Percentiles rank a stretch among this genome's conserved stretches.
Conservation (phyloP, 2,797 vertebrate genomes). For the Chanos chanos region DNA sequence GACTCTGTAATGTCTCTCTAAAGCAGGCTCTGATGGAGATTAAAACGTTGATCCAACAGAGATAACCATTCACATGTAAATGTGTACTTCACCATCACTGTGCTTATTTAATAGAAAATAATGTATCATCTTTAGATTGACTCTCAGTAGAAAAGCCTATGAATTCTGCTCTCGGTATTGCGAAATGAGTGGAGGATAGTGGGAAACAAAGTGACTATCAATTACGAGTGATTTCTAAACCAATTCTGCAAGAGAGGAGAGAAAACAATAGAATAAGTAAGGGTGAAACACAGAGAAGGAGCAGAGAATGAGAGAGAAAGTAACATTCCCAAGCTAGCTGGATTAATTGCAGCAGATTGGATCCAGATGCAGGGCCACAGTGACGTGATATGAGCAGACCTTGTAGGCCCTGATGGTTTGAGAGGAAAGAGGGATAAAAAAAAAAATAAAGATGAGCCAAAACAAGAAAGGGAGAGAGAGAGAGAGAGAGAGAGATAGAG, state of each 20-base stretch:
- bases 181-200: too few species aligned
- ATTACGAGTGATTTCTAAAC: background rate
- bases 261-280: constrained; percentile 48
- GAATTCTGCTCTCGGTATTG: too few species aligned
- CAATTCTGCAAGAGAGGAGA: constrained; percentile 12
- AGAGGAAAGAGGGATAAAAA: constrained; percentile 42
- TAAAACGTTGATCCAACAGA: background rate
- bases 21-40: background rate
- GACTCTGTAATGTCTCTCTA: background rate
- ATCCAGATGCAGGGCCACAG: constrained; percentile 72
- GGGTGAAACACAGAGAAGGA: constrained; percentile 5
- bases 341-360: constrained; percentile 73
- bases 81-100: too few species aligned
- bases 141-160: too few species aligned
- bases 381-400: constrained; percentile 72
- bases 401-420: constrained; percentile 67
- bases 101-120: too few species aligned
- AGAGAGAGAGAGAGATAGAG: too few species aligned
- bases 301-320: constrained; percentile 47
- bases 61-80: background rate
- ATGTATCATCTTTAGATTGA: too few species aligned
- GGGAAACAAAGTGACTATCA: too few species aligned
- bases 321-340: constrained; percentile 65
- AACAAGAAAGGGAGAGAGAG: background rate
- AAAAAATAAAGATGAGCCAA: background rate